Conservation (phyloP, 92 coral and sea anemone genomes). For the Umimayanthus chanpuru region DNA sequence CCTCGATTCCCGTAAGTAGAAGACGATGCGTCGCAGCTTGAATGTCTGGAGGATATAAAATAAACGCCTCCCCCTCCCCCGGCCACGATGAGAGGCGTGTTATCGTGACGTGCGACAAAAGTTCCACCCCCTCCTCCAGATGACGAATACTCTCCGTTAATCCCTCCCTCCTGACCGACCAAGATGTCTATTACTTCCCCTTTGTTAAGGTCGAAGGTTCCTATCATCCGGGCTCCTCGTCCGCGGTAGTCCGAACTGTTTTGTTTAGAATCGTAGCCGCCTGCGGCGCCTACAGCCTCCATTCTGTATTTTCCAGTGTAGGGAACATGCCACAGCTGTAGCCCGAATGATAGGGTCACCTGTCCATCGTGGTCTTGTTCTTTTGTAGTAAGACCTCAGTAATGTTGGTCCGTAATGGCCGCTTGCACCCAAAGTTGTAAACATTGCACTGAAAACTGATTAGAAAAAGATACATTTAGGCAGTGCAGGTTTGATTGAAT, state of each 20-base stretch:
- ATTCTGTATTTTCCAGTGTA: too few relatives aligned
- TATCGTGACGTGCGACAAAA: slow-evolving; percentile 9
- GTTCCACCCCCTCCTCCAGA: slow-evolving; percentile 33
- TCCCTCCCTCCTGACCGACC: slow-evolving; percentile 16
- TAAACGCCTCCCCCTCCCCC: slow-evolving; percentile 18
- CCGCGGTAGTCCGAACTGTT: not conserved
- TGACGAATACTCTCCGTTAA: not conserved
- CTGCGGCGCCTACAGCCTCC: too few relatives aligned
- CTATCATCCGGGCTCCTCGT: slow-evolving; percentile 6
- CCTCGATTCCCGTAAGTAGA: too few relatives aligned
- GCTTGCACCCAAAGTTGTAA: not conserved
- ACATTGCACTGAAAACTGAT: not conserved
- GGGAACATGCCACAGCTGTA: too few relatives aligned
- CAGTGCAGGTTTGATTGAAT: not conserved
- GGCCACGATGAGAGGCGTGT: not conserved
- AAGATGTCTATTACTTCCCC: slow-evolving; percentile 13
- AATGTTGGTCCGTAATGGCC: not conserved
- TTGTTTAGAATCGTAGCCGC: not conserved
- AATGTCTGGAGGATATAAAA: not conserved
- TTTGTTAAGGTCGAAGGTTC: not conserved
- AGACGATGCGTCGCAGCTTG: too few relatives aligned
- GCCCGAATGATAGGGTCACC: too few relatives aligned
- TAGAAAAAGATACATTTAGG: not conserved
- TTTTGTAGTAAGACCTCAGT: too few relatives aligned
- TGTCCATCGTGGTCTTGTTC: too few relatives aligned